A percentile compares a stretch with the other conserved stretches of the same genome.
phyloP scores from a whole-genome alignment of 2,113 vertebrate species.

The Manacus vitellinus region DNA sequence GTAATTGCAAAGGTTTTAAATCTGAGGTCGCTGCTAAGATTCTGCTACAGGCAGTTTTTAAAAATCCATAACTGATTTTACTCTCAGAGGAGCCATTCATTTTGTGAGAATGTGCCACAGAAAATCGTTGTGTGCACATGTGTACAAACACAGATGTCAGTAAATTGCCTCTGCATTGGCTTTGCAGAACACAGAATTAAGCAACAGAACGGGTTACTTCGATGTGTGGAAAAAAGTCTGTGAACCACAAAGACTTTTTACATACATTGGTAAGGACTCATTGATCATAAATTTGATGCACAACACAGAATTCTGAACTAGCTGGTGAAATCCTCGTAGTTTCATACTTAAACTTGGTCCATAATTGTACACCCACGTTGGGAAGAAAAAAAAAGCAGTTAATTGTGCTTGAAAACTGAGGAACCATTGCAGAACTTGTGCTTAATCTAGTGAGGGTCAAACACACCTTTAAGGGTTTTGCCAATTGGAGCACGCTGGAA shows the following conservation, averaged over 20 bases:
- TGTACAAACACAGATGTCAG: not conserved
- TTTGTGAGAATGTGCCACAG: not conserved
- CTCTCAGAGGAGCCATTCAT: not conserved
- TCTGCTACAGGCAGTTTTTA: not conserved
- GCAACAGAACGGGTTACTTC: not conserved
- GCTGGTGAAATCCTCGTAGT: not conserved
- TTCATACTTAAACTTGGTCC: not conserved
- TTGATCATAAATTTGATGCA: not conserved
- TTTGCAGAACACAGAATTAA: not conserved
- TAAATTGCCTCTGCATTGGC: not conserved
- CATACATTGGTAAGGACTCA: not conserved
- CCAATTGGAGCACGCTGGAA: not conserved
- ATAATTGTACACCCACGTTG: not conserved
- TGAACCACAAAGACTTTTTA: not conserved
- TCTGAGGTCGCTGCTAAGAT: conserved; percentile 20
- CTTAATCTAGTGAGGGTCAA: not conserved
- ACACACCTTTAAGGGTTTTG: not conserved
- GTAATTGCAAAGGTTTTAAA: not conserved
- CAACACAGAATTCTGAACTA: not conserved
- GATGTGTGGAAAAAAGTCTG: not conserved
- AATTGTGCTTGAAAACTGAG: not conserved
- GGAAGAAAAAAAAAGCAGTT: not conserved
- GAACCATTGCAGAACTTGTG: not conserved
- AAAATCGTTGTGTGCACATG: fast-evolving
- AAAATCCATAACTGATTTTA: conserved; percentile 9